A percentile compares a stretch with the other conserved stretches of the same genome.
Evolutionary conservation across 64 coral and sea anemone genomes (phyloP).

Genomic region (Acropora yongei): DNA sequence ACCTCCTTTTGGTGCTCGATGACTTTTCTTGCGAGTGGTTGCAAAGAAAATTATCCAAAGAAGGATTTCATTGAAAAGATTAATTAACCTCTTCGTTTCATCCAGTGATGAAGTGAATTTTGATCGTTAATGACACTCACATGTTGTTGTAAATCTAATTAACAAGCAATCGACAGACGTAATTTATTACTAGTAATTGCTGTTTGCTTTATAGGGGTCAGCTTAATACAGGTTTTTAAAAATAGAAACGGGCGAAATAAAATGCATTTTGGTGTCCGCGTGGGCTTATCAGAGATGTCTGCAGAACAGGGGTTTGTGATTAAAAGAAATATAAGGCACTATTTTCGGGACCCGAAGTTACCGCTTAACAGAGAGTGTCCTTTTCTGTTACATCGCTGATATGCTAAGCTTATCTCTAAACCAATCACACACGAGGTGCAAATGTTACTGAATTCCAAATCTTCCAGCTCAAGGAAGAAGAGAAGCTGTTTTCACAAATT

Average conservation of each 20-base stretch:
- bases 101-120: not conserved
- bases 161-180: not conserved
- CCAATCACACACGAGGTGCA: not conserved
- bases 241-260: not conserved
- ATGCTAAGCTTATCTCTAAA: slow-evolving; percentile 25
- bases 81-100: not conserved
- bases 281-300: not conserved
- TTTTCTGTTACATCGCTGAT: slow-evolving; percentile 3
- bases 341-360: too few species aligned
- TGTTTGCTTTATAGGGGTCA: not conserved
- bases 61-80: not conserved
- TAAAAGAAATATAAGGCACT: too few species aligned
- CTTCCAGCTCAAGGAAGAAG: slow-evolving; percentile 32
- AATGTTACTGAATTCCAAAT: not conserved
- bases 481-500: slow-evolving; percentile 40
- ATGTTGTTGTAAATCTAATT: not conserved
- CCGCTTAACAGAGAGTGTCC: not conserved
- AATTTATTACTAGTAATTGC: not conserved
- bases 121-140: not conserved
- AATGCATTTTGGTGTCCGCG: not conserved
- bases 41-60: not conserved
- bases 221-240: not conserved
- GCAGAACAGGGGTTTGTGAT: too few species aligned
- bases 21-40: not conserved
- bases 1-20: too few species aligned